A percentile compares a stretch with the other conserved stretches of the same genome.
Evolutionary conservation across 2,113 vertebrate species (phyloP).

Genomic region (Chinchilla lanigera): DNA sequence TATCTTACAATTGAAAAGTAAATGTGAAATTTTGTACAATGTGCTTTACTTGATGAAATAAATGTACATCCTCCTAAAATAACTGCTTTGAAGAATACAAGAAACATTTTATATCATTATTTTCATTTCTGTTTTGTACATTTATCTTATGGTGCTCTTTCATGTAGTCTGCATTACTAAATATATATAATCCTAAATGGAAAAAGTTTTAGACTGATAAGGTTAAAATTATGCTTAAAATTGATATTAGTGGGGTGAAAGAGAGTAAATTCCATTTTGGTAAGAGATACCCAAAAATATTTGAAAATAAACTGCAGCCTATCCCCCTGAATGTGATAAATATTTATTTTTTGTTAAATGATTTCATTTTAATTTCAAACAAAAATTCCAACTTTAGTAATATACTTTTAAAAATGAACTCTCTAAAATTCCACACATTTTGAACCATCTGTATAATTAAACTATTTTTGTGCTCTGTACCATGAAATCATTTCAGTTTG

Average conservation of each 20-base stretch:
- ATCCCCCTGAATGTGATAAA: neutral
- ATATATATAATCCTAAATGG: neutral
- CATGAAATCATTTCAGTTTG: neutral
- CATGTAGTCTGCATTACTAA: neutral
- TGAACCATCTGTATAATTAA: neutral
- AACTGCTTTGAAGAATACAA: neutral
- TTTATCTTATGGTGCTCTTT: neutral
- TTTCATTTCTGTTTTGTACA: neutral
- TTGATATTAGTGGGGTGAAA: neutral
- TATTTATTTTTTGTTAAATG: neutral
- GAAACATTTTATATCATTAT: neutral
- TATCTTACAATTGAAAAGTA: neutral
- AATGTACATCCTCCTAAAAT: neutral
- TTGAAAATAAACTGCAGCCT: neutral
- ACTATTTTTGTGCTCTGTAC: neutral
- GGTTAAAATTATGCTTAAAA: neutral
- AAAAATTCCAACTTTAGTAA: neutral
- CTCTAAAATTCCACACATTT: slow-evolving; percentile 12
- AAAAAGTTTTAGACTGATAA: neutral
- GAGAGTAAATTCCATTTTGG: neutral
- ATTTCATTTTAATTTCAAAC: slow-evolving; percentile 29
- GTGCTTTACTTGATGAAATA: neutral
- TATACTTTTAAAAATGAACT: neutral
- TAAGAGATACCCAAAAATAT: neutral
- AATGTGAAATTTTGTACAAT: neutral